A percentile compares a stretch with the other conserved stretches of the same genome.
phyloP scores from a whole-genome alignment of 2,888 invertebrate species.

The Hybos culiciformis region DNA sequence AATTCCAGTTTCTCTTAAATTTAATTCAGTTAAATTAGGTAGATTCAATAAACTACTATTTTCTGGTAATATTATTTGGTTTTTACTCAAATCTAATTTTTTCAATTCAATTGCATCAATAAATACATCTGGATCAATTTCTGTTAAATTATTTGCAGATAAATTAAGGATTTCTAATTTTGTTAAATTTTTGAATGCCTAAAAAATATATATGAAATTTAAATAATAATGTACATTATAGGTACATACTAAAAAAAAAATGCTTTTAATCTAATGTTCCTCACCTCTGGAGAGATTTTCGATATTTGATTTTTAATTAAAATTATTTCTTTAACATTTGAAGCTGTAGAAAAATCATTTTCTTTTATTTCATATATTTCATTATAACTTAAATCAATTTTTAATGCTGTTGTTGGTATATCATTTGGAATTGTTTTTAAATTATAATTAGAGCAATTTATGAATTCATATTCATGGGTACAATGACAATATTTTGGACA shows the following conservation, averaged over 20 bases:
- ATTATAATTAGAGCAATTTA: conserved; percentile 39
- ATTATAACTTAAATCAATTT: conserved; percentile 32
- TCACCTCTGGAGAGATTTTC: conserved; percentile 26
- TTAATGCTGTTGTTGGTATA: conserved; percentile 26
- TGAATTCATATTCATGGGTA: conserved; percentile 25
- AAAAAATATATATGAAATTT: conserved; percentile 10
- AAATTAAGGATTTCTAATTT: conserved; percentile 29
- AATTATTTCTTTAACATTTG: conserved; percentile 27
- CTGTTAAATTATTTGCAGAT: conserved; percentile 28
- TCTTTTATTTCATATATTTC: conserved; percentile 24
- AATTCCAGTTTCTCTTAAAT: conserved; percentile 32
- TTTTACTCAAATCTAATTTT: conserved; percentile 31
- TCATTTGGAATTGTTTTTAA: conserved; percentile 39
- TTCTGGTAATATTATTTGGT: conserved; percentile 25
- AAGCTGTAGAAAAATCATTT: conserved; percentile 25
- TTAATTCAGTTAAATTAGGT: conserved; percentile 26
- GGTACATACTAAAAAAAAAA: background rate
- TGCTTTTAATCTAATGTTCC: conserved; percentile 2
- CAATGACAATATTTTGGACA: conserved; percentile 31
- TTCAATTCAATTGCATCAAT: conserved; percentile 24
- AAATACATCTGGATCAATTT: conserved; percentile 30
- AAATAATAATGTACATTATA: background rate
- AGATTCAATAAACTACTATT: conserved; percentile 28
- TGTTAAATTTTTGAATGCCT: conserved; percentile 27
- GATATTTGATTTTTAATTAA: conserved; percentile 26